phyloP scores from a whole-genome alignment of 2,888 invertebrate genomes.

The Allolobophora icterica region DNA sequence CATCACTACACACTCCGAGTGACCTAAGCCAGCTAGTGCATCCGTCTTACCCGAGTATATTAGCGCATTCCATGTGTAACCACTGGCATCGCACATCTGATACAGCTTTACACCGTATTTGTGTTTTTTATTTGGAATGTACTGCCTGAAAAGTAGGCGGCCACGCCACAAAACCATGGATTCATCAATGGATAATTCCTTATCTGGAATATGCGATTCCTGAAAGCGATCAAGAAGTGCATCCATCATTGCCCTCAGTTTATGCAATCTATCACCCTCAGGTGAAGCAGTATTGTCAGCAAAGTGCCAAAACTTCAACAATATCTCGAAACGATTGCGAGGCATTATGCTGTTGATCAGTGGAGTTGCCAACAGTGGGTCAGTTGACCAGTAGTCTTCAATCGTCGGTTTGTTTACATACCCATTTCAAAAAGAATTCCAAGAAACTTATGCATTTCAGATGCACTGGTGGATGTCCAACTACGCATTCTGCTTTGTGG shows the following conservation, averaged over 20 bases:
- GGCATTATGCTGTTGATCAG: background rate
- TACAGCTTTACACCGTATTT: background rate
- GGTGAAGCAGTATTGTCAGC: background rate
- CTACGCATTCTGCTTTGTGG: background rate
- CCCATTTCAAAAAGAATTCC: background rate
- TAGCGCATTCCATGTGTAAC: background rate
- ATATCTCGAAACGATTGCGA: background rate
- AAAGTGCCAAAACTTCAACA: background rate
- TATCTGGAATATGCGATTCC: background rate
- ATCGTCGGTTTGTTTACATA: background rate
- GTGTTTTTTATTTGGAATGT: background rate
- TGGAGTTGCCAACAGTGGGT: background rate
- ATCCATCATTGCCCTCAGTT: background rate
- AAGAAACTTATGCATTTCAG: background rate
- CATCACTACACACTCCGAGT: background rate
- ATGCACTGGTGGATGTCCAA: background rate
- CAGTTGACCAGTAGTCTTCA: background rate
- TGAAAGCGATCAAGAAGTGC: background rate
- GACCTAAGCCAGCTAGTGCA: background rate
- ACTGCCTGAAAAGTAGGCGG: background rate
- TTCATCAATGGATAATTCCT: background rate
- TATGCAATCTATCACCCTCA: background rate
- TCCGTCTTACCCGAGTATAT: background rate
- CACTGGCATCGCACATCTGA: background rate
- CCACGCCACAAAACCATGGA: background rate